Base-by-base conservation (phyloP, 1,140 invertebrate species). In the Vanessa atalanta region DNA sequence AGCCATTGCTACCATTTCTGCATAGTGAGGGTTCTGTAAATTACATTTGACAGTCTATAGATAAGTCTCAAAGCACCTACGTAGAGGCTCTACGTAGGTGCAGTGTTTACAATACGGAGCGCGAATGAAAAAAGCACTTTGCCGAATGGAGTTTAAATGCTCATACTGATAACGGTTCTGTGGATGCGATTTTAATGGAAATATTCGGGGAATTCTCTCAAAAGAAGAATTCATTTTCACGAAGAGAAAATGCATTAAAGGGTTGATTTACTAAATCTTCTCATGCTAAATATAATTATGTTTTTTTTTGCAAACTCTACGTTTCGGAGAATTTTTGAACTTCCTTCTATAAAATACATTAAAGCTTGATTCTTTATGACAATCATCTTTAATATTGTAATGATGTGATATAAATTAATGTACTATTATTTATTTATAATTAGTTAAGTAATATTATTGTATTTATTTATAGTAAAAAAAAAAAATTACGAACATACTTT, bases 61-160 rank as follows among this genome's bases (percentile, higher is more conserved):
- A 66, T 23, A 66, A 15, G 5, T 66, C 50, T 15, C 16, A 23
- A 20, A 70, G 64, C 26, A 31, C 26, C 26, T 31, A 31, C 26
- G 26, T 31, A 81, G 53, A 9, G 26, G 57, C 26, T 61, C 23
- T 16, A 23, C 20, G 31, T 61, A 61, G 73, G 55, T 73, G 64
- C 71, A 79, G 70, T 72, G 77, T 79, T 74, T 77, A 79, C 80
- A 82, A 75, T 76, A 73, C 75, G 65, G 75, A 77, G 47, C 72
- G 65, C 68, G 80, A 75, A 79, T 79, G 77, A 79, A 79, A 79
- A 79, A 81, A 74, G 75, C 79, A 79, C 77, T 81, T 81, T 71
- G 69, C 61, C 71, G 73, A 81, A 81, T 81, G 79, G 79, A 76
- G 65, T 81, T 81, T 81, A 79, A 81, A 75, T 71, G 74, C 50